Base-by-base conservation (phyloP, 1,140 invertebrate species). In the Zeugodacus cucurbitae region DNA sequence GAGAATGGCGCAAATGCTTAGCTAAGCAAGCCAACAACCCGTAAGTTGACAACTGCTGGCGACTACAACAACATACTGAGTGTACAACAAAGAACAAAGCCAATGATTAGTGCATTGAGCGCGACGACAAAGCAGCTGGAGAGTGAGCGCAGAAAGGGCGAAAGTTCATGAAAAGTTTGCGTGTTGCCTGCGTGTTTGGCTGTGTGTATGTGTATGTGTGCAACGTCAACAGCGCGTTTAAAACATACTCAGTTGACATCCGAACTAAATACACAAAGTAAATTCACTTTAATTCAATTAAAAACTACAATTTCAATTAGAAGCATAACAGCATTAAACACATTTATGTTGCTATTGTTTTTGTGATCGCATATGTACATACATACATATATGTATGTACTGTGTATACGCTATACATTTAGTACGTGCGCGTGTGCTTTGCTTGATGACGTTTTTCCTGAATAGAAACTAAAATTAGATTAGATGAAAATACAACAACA, bases 281-380 rank as follows among this genome's bases (percentile, higher is more conserved):
- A 82, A 82, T 48, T 82, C 74, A 82, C n/a, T 82, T 82, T 82
- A 82, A 82, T 82, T 82, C 74, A 82, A 82, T 82, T 82, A 82
- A 48, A 82, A 82, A 82, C 58, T 41, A 82, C 74, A 82, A 82
- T 82, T 82, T 82, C 74, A 82, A 82, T 82, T 82, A 82, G 74
- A 82, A 48, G 74, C 41, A 44, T 26, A 82, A 34, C n/a, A 26
- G n/a, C 26, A 82, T 11, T 48, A 82, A 82, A 82, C 41, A 82
- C 44, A 26, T 74, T 70, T 74, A 17, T 44, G 14, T 34, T 41
- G 34, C 34, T 54, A 20, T 22, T 74, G 34, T 41, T 74, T 74
- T 74, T 44, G 70, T 74, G 41, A 34, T 8, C 34, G n/a, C n/a
- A 26, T 67, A 34, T 34, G 62, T 74, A 74, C 20, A 74, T 74